Evolutionary conservation across 2,113 vertebrate species (phyloP), one percentile per base, ranked within the genome.

Genomic region (Nestor notabilis): DNA sequence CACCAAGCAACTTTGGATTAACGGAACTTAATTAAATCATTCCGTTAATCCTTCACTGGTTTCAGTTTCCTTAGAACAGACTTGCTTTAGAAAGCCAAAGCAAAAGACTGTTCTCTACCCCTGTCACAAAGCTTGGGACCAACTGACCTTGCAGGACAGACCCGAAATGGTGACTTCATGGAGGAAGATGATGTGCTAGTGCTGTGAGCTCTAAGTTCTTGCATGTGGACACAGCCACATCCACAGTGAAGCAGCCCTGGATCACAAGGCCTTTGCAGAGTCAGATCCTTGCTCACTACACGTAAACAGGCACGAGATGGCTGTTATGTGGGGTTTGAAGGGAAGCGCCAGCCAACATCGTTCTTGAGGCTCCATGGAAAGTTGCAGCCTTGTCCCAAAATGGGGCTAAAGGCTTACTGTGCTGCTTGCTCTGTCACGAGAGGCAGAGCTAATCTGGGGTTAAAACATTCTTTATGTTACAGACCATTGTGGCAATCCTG

Each of bases 401-500:
- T 3, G 5, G 1, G 39, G 33, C 52, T 37, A 49, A 33, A 3
- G 16, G 39, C 33, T 87, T 9, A 27, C 2, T 61, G 37, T 21
- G 47, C 23, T 72, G 47, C 65, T 55, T 75, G 69, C 13, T 81
- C 68, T 58, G 18, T 2, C n/a, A 24, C 0, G 0, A 70, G 41
- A 11, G 21, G 49, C 44, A 83, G 43, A 80, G 53, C 41, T 35
- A 27, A 53, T 13, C 10, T 0, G 75, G 65, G 47, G 41, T 63
- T 84, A 75, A 64, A 81, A 60, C 17, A 20, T 18, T 60, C 35
- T 33, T 85, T 17, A 13, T 5, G 13, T 17, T 29, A 71, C 37
- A 71, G 23, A 75, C 29, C 33, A 56, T 20, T 49, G 8, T 1
- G 5, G 65, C 24, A 87, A 23, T 35, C 33, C 46, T 44, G 17